These are phyloP conservation scores for Sus cebifrons DNA, from an alignment of 2,797 vertebrate species.

Conservation along the genomic window DNA sequence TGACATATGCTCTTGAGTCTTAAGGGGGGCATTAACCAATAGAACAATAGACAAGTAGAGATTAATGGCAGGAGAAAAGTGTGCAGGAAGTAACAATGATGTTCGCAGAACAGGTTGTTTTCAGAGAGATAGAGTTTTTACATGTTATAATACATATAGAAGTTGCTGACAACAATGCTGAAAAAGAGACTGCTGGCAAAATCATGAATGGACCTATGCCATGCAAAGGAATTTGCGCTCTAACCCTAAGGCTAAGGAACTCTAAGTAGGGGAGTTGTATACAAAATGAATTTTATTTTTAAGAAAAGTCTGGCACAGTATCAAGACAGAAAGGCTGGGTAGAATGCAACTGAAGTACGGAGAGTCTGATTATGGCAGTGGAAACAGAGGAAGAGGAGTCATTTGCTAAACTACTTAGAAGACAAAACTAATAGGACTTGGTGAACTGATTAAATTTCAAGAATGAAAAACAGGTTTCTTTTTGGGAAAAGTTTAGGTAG, in stretches of 20 bases:
- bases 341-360: not conserved
- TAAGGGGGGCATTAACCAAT: not conserved
- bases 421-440: not conserved
- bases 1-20: not conserved
- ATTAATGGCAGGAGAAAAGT: not conserved
- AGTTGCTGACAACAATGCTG: not conserved
- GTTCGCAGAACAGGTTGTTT: not conserved
- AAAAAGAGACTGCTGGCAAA: not conserved
- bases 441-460: constrained; percentile 7
- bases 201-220: not conserved
- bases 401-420: not conserved
- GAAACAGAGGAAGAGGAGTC: not conserved
- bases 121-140: not conserved
- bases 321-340: not conserved
- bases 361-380: not conserved
- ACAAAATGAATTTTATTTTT: not conserved
- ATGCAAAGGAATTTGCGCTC: not conserved
- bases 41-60: not conserved
- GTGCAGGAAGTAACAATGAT: not conserved
- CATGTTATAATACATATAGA: not conserved
- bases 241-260: not conserved
- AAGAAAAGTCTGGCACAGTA: not conserved
- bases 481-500: not conserved
- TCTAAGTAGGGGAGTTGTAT: not conserved
- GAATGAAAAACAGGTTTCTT: constrained; percentile 5